These are phyloP conservation scores for Carettochelys insculpta DNA, from an alignment of 2,113 vertebrate species.

Conservation along the genomic window DNA sequence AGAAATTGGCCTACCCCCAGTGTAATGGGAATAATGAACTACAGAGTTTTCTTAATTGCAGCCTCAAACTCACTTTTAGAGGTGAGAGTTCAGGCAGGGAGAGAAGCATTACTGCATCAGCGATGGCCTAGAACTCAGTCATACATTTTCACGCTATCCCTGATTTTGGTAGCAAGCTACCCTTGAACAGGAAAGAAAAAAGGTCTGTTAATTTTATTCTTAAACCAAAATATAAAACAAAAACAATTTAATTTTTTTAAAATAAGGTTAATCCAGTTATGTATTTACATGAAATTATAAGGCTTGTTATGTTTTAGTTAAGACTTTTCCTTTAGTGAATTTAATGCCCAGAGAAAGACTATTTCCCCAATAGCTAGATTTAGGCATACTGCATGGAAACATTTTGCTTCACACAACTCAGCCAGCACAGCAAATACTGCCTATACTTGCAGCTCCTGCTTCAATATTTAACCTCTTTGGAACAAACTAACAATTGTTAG, in stretches of 20 bases:
- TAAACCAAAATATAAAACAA: not conserved
- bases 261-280: not conserved
- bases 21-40: not conserved
- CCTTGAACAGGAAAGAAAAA: not conserved
- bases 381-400: accelerated
- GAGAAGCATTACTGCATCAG: not conserved
- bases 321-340: not conserved
- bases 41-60: not conserved
- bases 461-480: not conserved
- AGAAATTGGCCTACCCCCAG: not conserved
- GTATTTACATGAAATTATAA: not conserved
- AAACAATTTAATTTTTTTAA: not conserved
- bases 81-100: not conserved
- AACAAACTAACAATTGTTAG: not conserved
- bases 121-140: not conserved
- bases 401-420: not conserved
- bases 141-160: not conserved
- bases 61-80: not conserved
- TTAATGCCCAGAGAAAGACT: not conserved
- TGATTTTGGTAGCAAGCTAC: not conserved
- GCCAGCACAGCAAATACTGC: not conserved
- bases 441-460: not conserved
- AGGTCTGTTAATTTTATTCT: not conserved
- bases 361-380: not conserved
- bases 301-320: not conserved